phyloP scores from a whole-genome alignment of 2,888 invertebrate species.

The Onchidella celtica region DNA sequence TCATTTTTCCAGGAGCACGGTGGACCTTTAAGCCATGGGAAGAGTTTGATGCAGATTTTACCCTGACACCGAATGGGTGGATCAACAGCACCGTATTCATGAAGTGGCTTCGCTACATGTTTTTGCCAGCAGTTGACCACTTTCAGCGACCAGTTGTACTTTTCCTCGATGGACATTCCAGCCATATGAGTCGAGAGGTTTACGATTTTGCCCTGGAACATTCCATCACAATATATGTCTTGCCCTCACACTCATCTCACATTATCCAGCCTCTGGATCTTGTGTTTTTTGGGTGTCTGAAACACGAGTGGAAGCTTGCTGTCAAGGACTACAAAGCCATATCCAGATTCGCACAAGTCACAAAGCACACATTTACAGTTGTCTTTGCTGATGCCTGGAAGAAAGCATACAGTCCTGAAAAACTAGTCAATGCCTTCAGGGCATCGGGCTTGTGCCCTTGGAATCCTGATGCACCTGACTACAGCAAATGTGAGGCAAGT shows the following conservation, averaged over 20 bases:
- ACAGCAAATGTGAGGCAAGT: slow-evolving; percentile 20
- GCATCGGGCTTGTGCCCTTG: slow-evolving; percentile 21
- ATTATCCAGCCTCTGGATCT: slow-evolving; percentile 18
- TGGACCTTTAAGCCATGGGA: not conserved
- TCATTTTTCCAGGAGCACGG: not conserved
- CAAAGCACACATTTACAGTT: not conserved
- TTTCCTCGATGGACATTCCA: slow-evolving; percentile 7
- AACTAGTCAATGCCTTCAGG: slow-evolving; percentile 15
- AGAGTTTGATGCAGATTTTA: no score
- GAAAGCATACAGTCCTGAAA: slow-evolving; percentile 7
- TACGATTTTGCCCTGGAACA: not conserved
- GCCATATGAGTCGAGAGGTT: not conserved
- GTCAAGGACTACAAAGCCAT: slow-evolving; percentile 4
- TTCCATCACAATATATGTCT: not conserved
- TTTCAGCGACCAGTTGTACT: slow-evolving; percentile 4
- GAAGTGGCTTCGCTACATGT: slow-evolving; percentile 23
- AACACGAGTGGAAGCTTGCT: not conserved
- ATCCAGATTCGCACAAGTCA: not conserved
- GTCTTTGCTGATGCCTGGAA: slow-evolving; percentile 22
- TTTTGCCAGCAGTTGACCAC: slow-evolving; percentile 4
- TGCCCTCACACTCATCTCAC: slow-evolving; percentile 10
- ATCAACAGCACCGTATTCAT: not conserved
- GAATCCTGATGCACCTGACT: slow-evolving; percentile 6
- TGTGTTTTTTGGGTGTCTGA: slow-evolving; percentile 6
- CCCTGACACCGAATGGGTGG: no score